Evolutionary conservation across 2,888 invertebrate species (phyloP), one percentile per base, ranked within the genome.

Genomic region (Tetragnatha montana): DNA sequence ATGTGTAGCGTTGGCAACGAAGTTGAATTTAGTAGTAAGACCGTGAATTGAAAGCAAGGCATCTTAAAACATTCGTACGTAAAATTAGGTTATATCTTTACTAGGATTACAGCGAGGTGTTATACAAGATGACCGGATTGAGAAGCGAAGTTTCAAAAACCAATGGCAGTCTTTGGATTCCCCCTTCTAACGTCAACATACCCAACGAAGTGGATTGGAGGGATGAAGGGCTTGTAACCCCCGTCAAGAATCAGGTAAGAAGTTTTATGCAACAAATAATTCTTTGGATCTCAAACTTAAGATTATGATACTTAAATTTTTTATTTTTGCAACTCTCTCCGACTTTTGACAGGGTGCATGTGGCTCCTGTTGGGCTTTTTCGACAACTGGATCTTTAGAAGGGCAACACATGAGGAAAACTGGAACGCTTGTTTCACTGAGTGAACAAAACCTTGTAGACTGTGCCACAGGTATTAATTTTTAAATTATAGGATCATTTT

Each of bases 361-460:
- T 94, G 97, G 97, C 91, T 97, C 97, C 6, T 98, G 98, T 69
- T 91, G 91, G 91, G 91, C 91, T 0, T 91, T 91, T 76, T 89
- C 91, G 7, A 80, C 91, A 8, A 98, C 98, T 80, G 98, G 97
- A 47, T 91, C 93, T 8, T 91, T 94, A 76, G 94, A 94, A 92
- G 93, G 93, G 8, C 93, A 93, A 90, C 93, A 97, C 94, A 97
- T 95, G 95, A 95, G 97, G 92, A 95, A 96, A 94, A 94, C 95
- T 12, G 96, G 96, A 10, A 94, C 94, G 92, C 94, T 98, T 83
- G 95, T 97, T 50, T 97, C 97, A 0, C 95, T 98, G n/a, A 97
- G 97, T 91, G 98, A 98, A 94, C 98, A 98, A 94, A 98, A 98
- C 94, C 94, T 98, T 91, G 95, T 98, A 83, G 98, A 98, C 94